Conservation (phyloP, 1,140 invertebrate species). For the Atta cephalotes region DNA sequence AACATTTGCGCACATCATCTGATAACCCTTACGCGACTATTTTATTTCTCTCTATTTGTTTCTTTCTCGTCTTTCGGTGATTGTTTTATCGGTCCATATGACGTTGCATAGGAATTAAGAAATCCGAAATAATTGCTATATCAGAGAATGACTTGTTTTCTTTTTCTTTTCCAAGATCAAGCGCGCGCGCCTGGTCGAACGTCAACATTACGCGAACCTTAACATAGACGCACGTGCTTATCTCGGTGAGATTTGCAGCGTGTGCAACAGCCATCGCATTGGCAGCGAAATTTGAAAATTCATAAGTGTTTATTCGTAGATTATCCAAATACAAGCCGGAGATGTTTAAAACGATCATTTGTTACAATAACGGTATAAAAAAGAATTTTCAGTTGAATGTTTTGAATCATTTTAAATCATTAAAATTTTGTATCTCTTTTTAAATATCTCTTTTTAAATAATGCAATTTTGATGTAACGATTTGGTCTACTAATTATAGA, state of each 20-base stretch:
- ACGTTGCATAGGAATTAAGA: constrained; percentile 8
- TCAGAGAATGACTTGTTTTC: not conserved
- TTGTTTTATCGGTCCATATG: not conserved
- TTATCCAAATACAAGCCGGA: not conserved
- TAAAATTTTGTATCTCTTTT: no score
- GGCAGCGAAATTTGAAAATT: not conserved
- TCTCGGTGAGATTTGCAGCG: not conserved
- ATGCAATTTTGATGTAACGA: no score
- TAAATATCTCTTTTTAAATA: no score
- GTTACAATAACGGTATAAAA: not conserved
- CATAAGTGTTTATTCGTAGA: not conserved
- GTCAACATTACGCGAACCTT: constrained; percentile 31
- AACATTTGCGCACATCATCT: constrained; percentile 41
- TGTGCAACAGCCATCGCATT: not conserved
- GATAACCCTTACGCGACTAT: constrained; percentile 36
- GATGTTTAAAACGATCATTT: not conserved
- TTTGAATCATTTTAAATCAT: not conserved
- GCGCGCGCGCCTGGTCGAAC: not conserved
- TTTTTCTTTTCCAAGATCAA: constrained; percentile 17
- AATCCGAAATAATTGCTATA: constrained; percentile 5
- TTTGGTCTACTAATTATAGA: no score
- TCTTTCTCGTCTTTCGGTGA: no score
- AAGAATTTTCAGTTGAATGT: not conserved
- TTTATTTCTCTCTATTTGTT: not conserved
- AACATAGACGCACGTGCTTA: constrained; percentile 1